These are phyloP conservation scores for Bombus sibiricus DNA, from an alignment of 1,140 invertebrate genomes.

Conservation along the genomic window DNA sequence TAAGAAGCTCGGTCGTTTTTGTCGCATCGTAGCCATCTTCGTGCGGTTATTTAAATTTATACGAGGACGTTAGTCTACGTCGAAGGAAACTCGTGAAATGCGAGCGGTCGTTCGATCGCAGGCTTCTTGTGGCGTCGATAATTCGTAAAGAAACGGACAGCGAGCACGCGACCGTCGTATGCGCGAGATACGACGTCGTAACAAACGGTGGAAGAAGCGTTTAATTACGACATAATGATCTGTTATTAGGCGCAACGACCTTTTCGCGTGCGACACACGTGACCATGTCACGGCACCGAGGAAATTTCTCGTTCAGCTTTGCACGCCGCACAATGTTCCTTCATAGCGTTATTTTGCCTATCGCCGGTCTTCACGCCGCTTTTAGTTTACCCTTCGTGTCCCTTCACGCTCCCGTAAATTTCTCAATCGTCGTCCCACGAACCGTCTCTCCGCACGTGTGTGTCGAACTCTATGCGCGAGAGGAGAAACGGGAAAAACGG, in stretches of 20 bases:
- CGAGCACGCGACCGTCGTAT: not conserved
- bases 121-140: not conserved
- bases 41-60: not conserved
- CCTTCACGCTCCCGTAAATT: not conserved
- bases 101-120: not conserved
- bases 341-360: not conserved
- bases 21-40: too few species aligned
- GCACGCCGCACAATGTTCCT: not conserved
- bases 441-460: not conserved
- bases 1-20: too few species aligned
- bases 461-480: not conserved
- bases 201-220: not conserved
- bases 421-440: not conserved
- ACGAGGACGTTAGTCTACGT: not conserved
- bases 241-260: conserved; percentile 23
- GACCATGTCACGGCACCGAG: not conserved
- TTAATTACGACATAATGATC: conserved; percentile 31
- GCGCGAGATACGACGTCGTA: not conserved
- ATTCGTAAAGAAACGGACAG: not conserved
- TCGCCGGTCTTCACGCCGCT: not conserved
- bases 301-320: not conserved
- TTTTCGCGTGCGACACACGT: not conserved
- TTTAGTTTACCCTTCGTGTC: not conserved
- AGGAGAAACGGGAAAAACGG: not conserved
- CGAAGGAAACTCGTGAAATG: not conserved